Conservation (phyloP, 2,113 vertebrate species). For the Gadus macrocephalus region DNA sequence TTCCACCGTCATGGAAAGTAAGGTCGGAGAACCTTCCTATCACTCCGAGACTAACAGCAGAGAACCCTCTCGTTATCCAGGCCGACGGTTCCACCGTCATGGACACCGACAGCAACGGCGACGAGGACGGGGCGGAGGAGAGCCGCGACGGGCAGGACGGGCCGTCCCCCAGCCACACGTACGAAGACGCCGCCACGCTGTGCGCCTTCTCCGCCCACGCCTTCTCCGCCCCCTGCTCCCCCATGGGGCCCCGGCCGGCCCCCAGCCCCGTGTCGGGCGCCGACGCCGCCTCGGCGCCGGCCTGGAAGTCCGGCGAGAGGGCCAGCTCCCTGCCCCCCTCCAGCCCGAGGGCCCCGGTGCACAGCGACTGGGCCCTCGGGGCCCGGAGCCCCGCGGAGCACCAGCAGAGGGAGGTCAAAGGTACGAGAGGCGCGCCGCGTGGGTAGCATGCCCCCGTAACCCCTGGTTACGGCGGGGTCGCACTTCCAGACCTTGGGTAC, state of each 20-base stretch:
- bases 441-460: no score
- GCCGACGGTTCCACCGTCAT: slow-evolving; percentile 66
- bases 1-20: slow-evolving; percentile 50
- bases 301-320: slow-evolving; percentile 58
- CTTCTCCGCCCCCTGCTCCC: slow-evolving; percentile 60
- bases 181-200: slow-evolving; percentile 37
- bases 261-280: slow-evolving; percentile 16
- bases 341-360: slow-evolving; percentile 59
- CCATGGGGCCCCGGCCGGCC: slow-evolving; percentile 40
- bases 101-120: slow-evolving; percentile 73
- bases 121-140: slow-evolving; percentile 69
- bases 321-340: slow-evolving; percentile 69
- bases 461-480: no score
- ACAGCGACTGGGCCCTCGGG: slow-evolving; percentile 67
- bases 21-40: no score
- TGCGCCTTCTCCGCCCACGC: slow-evolving; percentile 46
- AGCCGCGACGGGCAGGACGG: slow-evolving; percentile 66
- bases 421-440: slow-evolving; percentile 16
- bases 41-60: no score
- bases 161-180: slow-evolving; percentile 37
- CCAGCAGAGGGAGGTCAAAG: slow-evolving; percentile 66
- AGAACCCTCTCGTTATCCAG: slow-evolving; percentile 37
- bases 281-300: slow-evolving; percentile 39
- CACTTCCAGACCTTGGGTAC: no score
- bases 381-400: slow-evolving; percentile 54